Percentiles rank a stretch among this genome's conserved stretches.
phyloP scores from a whole-genome alignment of 2,888 invertebrate genomes.

The Hydrotaea cyrtoneurina region DNA sequence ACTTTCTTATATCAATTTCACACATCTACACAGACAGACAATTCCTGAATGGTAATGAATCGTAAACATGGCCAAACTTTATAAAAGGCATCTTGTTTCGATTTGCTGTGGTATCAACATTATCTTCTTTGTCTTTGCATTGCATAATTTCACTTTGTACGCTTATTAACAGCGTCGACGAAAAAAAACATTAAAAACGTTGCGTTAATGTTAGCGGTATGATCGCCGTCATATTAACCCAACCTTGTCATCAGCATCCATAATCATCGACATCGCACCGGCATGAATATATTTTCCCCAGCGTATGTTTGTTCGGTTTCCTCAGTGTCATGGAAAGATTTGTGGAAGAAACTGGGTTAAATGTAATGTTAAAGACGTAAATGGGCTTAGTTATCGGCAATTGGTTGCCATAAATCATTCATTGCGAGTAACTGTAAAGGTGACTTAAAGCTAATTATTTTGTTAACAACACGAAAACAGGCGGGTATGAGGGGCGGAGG shows the following conservation, averaged over 20 bases:
- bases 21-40: background rate
- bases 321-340: background rate
- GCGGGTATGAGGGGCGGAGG: background rate
- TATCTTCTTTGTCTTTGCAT: background rate
- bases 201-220: background rate
- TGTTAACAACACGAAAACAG: background rate
- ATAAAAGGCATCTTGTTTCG: background rate
- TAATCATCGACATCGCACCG: background rate
- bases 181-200: background rate
- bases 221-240: background rate
- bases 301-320: background rate
- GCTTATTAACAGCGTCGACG: background rate
- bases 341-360: background rate
- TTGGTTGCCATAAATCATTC: background rate
- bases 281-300: background rate
- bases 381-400: background rate
- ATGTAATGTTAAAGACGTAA: background rate
- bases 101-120: background rate
- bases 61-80: background rate
- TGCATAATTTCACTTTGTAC: background rate
- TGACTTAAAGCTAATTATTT: background rate
- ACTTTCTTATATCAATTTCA: background rate
- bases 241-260: background rate
- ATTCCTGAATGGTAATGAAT: conserved; percentile 10
- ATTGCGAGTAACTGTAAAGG: background rate